phyloP scores from a whole-genome alignment of 2,888 invertebrate genomes.

The Erebia aethiops region DNA sequence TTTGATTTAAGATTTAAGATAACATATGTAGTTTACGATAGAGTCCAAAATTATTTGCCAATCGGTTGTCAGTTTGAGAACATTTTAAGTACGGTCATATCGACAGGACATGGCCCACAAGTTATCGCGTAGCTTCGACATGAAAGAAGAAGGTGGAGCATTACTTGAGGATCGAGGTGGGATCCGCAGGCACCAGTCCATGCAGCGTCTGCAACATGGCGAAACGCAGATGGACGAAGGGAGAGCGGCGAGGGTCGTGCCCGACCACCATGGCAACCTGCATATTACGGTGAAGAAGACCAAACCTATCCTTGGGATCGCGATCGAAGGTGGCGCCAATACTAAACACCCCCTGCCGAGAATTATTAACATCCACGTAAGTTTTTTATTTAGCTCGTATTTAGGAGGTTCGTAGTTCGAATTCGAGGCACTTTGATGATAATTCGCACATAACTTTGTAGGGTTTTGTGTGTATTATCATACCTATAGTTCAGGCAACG shows the following conservation, averaged over 20 bases:
- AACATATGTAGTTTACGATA: slow-evolving; percentile 6
- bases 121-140: slow-evolving; percentile 93
- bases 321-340: slow-evolving; percentile 98
- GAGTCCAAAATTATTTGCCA: slow-evolving; percentile 22
- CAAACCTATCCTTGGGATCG: slow-evolving; percentile 97
- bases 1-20: slow-evolving; percentile 2
- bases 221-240: slow-evolving; percentile 78
- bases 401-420: not conserved
- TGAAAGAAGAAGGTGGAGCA: slow-evolving; percentile 92
- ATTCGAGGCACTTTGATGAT: no score
- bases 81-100: slow-evolving; percentile 42
- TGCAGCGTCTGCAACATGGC: slow-evolving; percentile 88
- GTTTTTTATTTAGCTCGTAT: slow-evolving; percentile 48
- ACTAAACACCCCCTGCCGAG: slow-evolving; percentile 97
- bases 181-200: slow-evolving; percentile 89
- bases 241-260: slow-evolving; percentile 86
- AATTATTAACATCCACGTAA: slow-evolving; percentile 98
- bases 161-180: slow-evolving; percentile 86
- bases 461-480: no score
- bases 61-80: slow-evolving; percentile 36
- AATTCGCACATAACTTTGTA: no score
- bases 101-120: slow-evolving; percentile 93
- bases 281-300: slow-evolving; percentile 95
- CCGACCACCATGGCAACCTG: slow-evolving; percentile 94
- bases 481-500: no score